phyloP scores from a whole-genome alignment of 2,888 invertebrate genomes.

The Mamestra brassicae region DNA sequence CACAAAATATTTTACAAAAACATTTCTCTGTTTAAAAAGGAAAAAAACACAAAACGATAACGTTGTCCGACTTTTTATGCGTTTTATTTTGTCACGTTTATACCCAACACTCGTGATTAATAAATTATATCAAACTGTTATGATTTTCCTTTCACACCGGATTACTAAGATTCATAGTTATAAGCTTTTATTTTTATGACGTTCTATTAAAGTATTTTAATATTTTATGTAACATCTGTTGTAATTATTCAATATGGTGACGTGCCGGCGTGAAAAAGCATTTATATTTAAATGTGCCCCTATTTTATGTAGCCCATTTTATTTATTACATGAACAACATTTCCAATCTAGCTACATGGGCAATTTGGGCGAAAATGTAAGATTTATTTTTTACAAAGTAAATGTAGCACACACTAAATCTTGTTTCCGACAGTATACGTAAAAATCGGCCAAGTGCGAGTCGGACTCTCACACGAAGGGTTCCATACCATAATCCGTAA shows the following conservation, averaged over 20 bases:
- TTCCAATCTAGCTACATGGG: slow-evolving; percentile 32
- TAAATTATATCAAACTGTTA: slow-evolving; percentile 81
- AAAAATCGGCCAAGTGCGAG: not conserved
- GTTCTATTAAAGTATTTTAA: slow-evolving; percentile 74
- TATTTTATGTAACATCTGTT: slow-evolving; percentile 77
- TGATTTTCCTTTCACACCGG: slow-evolving; percentile 80
- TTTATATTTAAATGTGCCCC: slow-evolving; percentile 56
- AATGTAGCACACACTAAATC: slow-evolving; percentile 36
- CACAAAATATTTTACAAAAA: slow-evolving; percentile 85
- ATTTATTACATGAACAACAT: slow-evolving; percentile 40
- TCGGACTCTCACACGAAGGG: too few relatives aligned
- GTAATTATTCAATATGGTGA: slow-evolving; percentile 77
- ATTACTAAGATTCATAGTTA: slow-evolving; percentile 79
- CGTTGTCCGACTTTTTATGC: slow-evolving; percentile 71
- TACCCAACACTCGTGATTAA: slow-evolving; percentile 78
- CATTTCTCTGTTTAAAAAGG: slow-evolving; percentile 69
- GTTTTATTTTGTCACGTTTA: slow-evolving; percentile 82
- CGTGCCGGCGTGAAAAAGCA: slow-evolving; percentile 68
- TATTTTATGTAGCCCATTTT: slow-evolving; percentile 45
- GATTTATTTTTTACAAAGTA: slow-evolving; percentile 34
- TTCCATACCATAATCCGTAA: too few relatives aligned
- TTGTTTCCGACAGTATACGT: slow-evolving; percentile 17
- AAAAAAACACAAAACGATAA: slow-evolving; percentile 60
- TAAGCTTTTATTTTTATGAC: slow-evolving; percentile 78
- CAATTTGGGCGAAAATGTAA: slow-evolving; percentile 25